Base-by-base conservation (phyloP, 2,113 vertebrate species). In the Diglossa brunneiventris region DNA sequence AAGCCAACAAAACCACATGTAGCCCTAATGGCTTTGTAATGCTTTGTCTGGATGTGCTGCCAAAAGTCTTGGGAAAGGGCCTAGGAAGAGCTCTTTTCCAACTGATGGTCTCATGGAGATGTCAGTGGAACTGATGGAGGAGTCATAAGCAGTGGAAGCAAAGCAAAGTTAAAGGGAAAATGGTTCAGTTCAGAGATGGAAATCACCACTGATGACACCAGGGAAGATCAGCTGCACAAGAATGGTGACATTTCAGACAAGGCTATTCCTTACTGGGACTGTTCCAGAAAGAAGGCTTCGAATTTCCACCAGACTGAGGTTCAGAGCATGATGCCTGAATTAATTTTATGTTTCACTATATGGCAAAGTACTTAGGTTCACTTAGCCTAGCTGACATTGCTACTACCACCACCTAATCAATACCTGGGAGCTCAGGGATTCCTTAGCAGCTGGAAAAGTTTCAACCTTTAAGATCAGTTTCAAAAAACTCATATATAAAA, bases 151-250 rank as follows among this genome's bases (percentile, higher is more conserved):
- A n/a, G 24, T 33, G 22, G 28, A 88, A 74, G 20, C 4, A 64
- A 89, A 46, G 21, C 3, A 61, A 89, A 46, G 20, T 4, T 33
- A 33, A 75, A 55, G 41, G 17, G 9, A 63, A 76, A 83, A 83
- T 13, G 1, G 4, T 28, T 86, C 15, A 19, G 6, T 20, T 75
- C 39, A 56, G 44, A 59, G 31, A 8, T 0, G 3, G 33, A 62
- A 79, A 58, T 46, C 17, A 9, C 6, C n/a, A 13, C 5, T 55
- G 20, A 35, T 30, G n/a, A 15, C 42, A 67, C 7, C 6, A 30
- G 28, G 0, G 3, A n/a, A 70, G 52, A 75, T 4, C 10, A 50
- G 13, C 2, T 7, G 1, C 19, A 31, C 3, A 7, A 37, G 5
- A 4, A 22, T 53, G 22, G 20, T 1, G 1, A 11, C 15, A 11